phyloP scores from a whole-genome alignment of 2,888 invertebrate species.

The Dasypolia templi region DNA sequence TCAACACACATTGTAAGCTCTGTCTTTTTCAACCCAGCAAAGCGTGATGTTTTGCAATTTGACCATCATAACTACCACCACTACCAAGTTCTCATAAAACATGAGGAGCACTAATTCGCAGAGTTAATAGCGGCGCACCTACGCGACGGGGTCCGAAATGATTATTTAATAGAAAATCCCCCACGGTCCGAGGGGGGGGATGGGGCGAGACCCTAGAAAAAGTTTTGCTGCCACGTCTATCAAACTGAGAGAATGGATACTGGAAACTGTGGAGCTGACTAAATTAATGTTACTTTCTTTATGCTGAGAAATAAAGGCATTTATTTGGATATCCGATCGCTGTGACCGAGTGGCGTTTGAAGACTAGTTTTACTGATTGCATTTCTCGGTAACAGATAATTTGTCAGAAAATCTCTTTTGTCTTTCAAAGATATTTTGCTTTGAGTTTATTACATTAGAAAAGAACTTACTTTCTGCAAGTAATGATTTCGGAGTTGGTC shows the following conservation, averaged over 20 bases:
- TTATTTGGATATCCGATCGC: neutral
- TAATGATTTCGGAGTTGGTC: neutral
- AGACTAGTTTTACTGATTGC: conserved; percentile 2
- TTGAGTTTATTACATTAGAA: neutral
- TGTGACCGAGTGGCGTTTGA: neutral
- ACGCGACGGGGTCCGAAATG: conserved; percentile 81
- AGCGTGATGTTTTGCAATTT: conserved; percentile 49
- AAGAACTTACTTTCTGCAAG: neutral
- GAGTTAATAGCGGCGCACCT: conserved; percentile 82
- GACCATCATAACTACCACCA: conserved; percentile 49
- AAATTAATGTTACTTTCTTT: neutral
- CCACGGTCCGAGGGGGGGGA: conserved; percentile 80
- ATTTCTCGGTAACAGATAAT: neutral
- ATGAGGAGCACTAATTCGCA: conserved; percentile 76
- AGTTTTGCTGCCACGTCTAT: conserved; percentile 85
- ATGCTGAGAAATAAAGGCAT: no score
- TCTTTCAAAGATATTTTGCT: neutral
- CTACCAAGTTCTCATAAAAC: conserved; percentile 68
- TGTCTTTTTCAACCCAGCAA: neutral
- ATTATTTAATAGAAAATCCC: conserved; percentile 86
- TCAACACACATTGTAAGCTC: neutral
- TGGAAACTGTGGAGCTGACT: conserved; percentile 70
- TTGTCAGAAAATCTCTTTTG: neutral
- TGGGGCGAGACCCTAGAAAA: conserved; percentile 86
- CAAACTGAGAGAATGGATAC: conserved; percentile 79